Evolutionary conservation across 2,888 invertebrate genomes (phyloP), one percentile per base, ranked within the genome.

Genomic region (Therioaphis trifolii): DNA sequence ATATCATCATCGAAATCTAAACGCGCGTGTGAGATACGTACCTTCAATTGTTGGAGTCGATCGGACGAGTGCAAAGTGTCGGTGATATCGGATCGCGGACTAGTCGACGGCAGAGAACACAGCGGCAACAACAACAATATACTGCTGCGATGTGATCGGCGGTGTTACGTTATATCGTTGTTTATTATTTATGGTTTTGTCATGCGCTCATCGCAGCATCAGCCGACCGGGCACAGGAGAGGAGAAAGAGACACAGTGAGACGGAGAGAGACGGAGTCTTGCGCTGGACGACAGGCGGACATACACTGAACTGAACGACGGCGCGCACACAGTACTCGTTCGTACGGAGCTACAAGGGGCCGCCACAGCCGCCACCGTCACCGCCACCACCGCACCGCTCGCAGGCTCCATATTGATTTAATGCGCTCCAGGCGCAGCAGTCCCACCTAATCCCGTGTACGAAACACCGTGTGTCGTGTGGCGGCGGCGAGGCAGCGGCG

Each of bases 371-470:
- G 18, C 79, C 52, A n/a, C 63, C 66, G 40, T 68, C 40, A 49
- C 79, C 79, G 43, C 79, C 68, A 55, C 78, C 76, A 63, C 46
- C 21, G 43, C 49, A 11, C 40, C 72, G 58, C 49, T 82, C 82
- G 52, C 82, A 82, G 82, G 74, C 82, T 82, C 82, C 82, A 82
- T 82, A 82, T 82, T 82, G 82, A 82, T 82, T 82, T 82, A 82
- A 82, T 74, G 82, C 74, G 82, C 82, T 82, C 82, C 82, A 82
- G 82, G 72, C 82, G 74, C 63, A 52, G 68, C 82, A 66, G 82
- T 82, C 63, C 82, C 82, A 52, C 82, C 72, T 82, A 82, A 82
- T 82, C 82, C 63, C 74, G 82, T 74, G 82, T 66, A 63, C 80
- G 74, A 66, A 82, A 82, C 74, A 63, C 82, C 72, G 82, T 74